Evolutionary conservation across 2,888 invertebrate species (phyloP), one percentile per base, ranked within the genome.

Genomic region (Craniophora ligustri): DNA sequence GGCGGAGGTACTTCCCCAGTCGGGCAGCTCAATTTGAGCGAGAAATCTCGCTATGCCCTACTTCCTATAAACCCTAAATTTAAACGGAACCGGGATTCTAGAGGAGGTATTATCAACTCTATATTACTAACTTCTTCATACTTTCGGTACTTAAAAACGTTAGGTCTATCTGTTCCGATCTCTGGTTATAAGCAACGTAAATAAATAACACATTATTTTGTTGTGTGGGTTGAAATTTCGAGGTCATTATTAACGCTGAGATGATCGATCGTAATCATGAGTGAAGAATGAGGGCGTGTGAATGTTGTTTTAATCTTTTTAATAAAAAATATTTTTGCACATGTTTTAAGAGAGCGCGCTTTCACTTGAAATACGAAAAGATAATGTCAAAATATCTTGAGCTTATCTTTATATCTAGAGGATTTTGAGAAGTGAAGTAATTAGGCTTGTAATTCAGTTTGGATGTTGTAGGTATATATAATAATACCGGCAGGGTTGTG

Each of bases 231-330:
- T 47, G 19, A 57, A 47, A 57, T 57, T 64, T 72, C 57, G 38
- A 15, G 60, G 65, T 34, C 54, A 57, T 48, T 31, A 42, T 15
- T 26, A 16, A 64, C 58, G 50, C 69, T 48, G 11, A 21, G 14
- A 31, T 65, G 66, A 66, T 69, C 16, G 59, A 58, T 66, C 31
- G 14, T 8, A 28, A 53, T 40, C 21, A 42, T 28, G 35, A 21
- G 14, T 41, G 41, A 39, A 28, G 23, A 58, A 51, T 45, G n/a
- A 21, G 31, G 45, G 21, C 21, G 32, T 39, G 35, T n/a, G 13
- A 41, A 28, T 16, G 26, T 14, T 10, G 31, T 8, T 10, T 14
- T 16, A 14, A 48, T 14, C 0, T 13, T 31, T 14, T 13, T 14
- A 15, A 16, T 21, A 40, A 30, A 8, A 11, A 10, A n/a, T 11